These are phyloP conservation scores for Globodera ellingtonae DNA, from an alignment of 1,140 invertebrate species.

Conservation along the genomic window DNA sequence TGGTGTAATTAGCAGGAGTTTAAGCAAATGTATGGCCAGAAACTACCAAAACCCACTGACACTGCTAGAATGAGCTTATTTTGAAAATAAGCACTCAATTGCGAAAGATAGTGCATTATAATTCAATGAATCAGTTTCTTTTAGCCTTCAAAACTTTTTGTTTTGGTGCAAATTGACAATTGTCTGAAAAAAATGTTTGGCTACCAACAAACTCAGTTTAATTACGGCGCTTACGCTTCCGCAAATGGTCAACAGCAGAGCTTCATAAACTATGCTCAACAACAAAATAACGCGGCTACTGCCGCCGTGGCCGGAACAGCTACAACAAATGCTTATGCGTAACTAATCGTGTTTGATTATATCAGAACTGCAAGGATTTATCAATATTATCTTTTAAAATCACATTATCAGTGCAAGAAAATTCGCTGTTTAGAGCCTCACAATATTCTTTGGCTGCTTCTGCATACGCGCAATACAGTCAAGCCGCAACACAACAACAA, in stretches of 20 bases:
- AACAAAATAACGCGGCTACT: conserved; percentile 5
- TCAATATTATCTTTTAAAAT: too few species aligned
- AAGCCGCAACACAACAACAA: conserved; percentile 33
- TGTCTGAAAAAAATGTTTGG: conserved; percentile 12
- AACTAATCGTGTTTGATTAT: background rate
- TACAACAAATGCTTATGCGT: conserved; percentile 27
- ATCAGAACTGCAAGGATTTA: too few species aligned
- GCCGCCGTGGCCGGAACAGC: conserved; percentile 1
- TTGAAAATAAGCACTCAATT: too few species aligned
- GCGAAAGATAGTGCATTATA: too few species aligned
- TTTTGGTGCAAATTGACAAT: background rate
- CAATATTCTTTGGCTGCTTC: conserved; percentile 36
- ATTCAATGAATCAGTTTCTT: background rate
- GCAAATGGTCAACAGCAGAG: conserved; percentile 24
- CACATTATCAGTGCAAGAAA: background rate
- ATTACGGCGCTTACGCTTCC: conserved; percentile 27
- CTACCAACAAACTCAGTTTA: conserved; percentile 27
- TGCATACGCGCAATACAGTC: conserved; percentile 38
- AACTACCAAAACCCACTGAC: too few species aligned
- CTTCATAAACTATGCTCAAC: conserved; percentile 15
- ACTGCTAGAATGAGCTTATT: too few species aligned
- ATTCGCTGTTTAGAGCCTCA: conserved; percentile 16
- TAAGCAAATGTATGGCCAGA: too few species aligned
- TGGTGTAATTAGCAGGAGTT: too few species aligned
- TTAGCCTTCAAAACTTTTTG: background rate